These are phyloP conservation scores for Notodonta ziczac DNA, from an alignment of 2,888 invertebrate genomes.

Conservation along the genomic window DNA sequence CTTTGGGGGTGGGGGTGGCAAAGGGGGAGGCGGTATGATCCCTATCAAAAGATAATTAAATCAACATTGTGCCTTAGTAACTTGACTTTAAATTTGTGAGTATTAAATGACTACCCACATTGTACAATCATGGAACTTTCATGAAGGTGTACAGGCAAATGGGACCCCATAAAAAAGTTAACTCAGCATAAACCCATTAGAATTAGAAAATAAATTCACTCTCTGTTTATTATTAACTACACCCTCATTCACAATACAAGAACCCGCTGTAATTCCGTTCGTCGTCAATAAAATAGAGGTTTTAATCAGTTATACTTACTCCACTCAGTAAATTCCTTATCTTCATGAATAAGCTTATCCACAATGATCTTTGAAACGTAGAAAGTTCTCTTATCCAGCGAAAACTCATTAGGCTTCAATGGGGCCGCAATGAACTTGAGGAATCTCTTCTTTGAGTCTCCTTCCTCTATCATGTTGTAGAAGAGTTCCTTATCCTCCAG, in stretches of 20 bases:
- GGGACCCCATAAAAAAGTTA: too few relatives aligned
- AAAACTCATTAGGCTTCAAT: slow-evolving; percentile 59
- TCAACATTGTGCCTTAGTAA: too few relatives aligned
- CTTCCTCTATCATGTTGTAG: slow-evolving; percentile 84
- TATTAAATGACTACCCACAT: too few relatives aligned
- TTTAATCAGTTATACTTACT: slow-evolving; percentile 78
- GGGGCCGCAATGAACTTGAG: slow-evolving; percentile 52
- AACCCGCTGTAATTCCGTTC: too few relatives aligned
- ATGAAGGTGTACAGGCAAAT: too few relatives aligned
- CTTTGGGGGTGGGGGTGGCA: slow-evolving; percentile 61
- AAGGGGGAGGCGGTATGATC: slow-evolving; percentile 71
- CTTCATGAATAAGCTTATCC: slow-evolving; percentile 87
- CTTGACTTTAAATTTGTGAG: too few relatives aligned
- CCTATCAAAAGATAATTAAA: slow-evolving; percentile 40
- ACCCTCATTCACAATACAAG: too few relatives aligned
- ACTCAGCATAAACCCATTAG: too few relatives aligned
- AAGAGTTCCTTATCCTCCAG: slow-evolving; percentile 82
- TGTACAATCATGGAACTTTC: too few relatives aligned
- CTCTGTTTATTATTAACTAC: too few relatives aligned
- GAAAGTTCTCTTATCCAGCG: slow-evolving; percentile 84
- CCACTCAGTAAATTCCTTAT: slow-evolving; percentile 91
- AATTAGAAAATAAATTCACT: too few relatives aligned
- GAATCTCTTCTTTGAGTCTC: slow-evolving; percentile 77
- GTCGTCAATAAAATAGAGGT: too few relatives aligned
- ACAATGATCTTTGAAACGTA: slow-evolving; percentile 88